Conservation (phyloP, 2,797 vertebrate species). For the Fratercula arctica region DNA sequence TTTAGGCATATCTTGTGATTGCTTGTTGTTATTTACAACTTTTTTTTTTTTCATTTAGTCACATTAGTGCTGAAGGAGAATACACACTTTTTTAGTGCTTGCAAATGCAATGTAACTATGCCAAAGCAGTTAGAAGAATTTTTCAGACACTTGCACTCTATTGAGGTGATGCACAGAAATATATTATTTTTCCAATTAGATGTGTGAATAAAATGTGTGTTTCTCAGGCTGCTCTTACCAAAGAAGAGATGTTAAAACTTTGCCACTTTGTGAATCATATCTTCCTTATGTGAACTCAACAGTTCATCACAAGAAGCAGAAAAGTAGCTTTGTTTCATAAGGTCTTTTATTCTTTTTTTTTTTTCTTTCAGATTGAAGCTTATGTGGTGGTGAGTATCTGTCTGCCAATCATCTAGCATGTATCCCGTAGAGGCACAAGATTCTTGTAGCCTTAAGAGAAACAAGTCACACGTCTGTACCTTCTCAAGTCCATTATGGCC, state of each 20-base stretch:
- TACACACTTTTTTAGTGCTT: neutral
- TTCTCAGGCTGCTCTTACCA: neutral
- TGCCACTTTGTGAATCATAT: neutral
- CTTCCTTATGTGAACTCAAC: neutral
- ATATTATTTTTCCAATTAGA: neutral
- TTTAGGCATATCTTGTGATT: neutral
- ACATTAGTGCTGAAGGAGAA: neutral
- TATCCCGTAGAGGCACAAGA: neutral
- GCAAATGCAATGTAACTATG: neutral
- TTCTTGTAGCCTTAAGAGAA: neutral
- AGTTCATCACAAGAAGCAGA: neutral
- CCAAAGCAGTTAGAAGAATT: neutral
- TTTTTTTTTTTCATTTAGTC: neutral
- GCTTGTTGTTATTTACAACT: neutral
- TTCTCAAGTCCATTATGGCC: neutral
- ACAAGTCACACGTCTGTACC: neutral
- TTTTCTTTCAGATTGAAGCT: slow-evolving; percentile 83
- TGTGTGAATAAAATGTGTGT: neutral
- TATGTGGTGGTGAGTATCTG: slow-evolving; percentile 92
- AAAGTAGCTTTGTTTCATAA: neutral
- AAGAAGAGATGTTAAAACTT: neutral
- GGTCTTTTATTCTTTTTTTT: neutral
- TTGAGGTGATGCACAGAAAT: neutral
- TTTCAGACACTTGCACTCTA: neutral
- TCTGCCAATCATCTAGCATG: neutral